These are phyloP conservation scores for Girardia tigrina DNA, from an alignment of 2,888 invertebrate genomes.

Conservation along the genomic window DNA sequence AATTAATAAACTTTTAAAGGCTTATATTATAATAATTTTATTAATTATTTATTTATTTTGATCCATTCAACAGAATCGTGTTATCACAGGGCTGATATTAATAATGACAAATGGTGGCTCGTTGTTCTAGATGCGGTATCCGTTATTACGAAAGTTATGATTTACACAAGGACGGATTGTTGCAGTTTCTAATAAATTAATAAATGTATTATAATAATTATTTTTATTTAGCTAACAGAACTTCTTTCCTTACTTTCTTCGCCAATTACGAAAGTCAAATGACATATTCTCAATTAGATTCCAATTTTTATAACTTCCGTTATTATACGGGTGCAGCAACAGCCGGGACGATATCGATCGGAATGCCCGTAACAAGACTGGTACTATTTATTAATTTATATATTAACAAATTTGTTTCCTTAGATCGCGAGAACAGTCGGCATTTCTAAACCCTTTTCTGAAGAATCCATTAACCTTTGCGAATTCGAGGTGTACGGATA, in stretches of 20 bases:
- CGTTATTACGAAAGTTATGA: neutral
- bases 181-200: neutral
- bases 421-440: slow-evolving; percentile 4
- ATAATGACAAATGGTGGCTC: neutral
- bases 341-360: neutral
- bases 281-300: neutral
- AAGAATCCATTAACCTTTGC: neutral
- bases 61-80: neutral
- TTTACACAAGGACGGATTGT: neutral
- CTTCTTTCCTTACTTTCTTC: neutral
- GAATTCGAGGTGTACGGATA: neutral
- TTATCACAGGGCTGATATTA: neutral
- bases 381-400: neutral
- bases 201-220: neutral
- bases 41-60: neutral
- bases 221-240: neutral
- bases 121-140: neutral
- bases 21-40: neutral
- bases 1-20: neutral
- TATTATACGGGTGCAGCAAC: neutral
- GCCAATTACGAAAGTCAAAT: neutral
- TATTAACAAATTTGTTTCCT: neutral
- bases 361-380: neutral
- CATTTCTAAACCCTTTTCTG: neutral
- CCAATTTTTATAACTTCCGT: neutral